Percentiles rank a stretch among this genome's conserved stretches.
Evolutionary conservation across 2,888 invertebrate species (phyloP).

Genomic region (Epistrophe grossulariae): DNA sequence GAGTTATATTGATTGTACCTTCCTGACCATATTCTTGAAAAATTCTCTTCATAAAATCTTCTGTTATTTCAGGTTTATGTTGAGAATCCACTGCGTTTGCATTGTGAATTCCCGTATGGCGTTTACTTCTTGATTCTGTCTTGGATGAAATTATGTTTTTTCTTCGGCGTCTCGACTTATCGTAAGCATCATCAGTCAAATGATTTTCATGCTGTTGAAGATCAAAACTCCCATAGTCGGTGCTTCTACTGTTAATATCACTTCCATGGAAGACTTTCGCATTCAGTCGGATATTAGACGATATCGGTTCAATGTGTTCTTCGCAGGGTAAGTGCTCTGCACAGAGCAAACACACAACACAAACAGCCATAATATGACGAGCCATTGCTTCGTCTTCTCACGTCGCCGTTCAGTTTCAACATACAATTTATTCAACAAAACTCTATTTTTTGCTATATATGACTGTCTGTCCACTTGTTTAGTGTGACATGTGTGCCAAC

Average conservation of each 20-base stretch:
- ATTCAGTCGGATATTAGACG: constrained; percentile 78
- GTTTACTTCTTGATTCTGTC: constrained; percentile 77
- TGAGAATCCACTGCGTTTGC: constrained; percentile 74
- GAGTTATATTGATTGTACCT: constrained; percentile 87
- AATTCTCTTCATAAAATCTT: constrained; percentile 87
- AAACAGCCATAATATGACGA: constrained; percentile 90
- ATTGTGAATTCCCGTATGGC: constrained; percentile 80
- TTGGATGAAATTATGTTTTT: constrained; percentile 33
- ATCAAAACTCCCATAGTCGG: constrained; percentile 23
- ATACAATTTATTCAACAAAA: constrained; percentile 47
- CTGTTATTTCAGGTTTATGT: constrained; percentile 84
- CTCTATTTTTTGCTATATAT: constrained; percentile 22
- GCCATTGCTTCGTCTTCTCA: constrained; percentile 83
- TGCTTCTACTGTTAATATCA: constrained; percentile 56
- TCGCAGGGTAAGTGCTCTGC: constrained; percentile 91
- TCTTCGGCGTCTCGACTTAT: constrained; percentile 65
- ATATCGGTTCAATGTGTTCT: constrained; percentile 86
- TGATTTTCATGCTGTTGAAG: constrained; percentile 50
- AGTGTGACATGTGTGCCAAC: constrained; percentile 32
- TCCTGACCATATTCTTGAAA: constrained; percentile 88
- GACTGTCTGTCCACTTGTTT: constrained; percentile 15
- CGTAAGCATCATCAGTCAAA: constrained; percentile 55
- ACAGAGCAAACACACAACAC: constrained; percentile 92
- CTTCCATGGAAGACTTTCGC: constrained; percentile 78
- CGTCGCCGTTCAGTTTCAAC: constrained; percentile 26